Conservation (phyloP, 2,113 vertebrate species). For the Aspidoscelis tigris region DNA sequence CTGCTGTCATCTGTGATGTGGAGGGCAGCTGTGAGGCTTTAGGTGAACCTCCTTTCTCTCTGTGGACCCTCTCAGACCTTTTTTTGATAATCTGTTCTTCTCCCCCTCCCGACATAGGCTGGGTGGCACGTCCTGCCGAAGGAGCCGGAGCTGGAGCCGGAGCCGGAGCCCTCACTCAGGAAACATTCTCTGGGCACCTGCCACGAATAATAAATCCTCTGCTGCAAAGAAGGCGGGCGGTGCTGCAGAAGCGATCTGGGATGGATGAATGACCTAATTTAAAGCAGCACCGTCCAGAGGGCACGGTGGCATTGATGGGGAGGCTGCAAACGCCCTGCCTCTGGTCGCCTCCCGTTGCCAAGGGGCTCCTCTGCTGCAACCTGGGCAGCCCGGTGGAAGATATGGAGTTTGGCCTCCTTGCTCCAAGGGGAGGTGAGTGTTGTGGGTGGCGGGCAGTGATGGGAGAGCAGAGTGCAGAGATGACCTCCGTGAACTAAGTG, state of each 20-base stretch:
- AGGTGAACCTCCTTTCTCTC: neutral
- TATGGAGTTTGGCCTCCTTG: too few relatives aligned
- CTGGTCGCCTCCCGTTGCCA: neutral
- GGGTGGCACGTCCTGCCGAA: neutral
- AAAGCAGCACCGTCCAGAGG: constrained; percentile 40
- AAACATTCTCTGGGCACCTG: constrained; percentile 27
- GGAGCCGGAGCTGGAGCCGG: neutral
- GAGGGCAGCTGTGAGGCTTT: neutral
- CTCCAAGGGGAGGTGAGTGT: neutral
- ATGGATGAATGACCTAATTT: constrained; percentile 68
- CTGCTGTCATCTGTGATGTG: too few relatives aligned
- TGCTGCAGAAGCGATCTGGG: constrained; percentile 11
- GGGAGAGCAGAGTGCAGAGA: neutral
- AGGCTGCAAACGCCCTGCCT: neutral
- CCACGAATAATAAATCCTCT: constrained; percentile 23
- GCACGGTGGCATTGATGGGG: neutral
- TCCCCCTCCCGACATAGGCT: too few relatives aligned
- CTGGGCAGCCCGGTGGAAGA: neutral
- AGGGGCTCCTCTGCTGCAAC: neutral
- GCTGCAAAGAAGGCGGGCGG: neutral
- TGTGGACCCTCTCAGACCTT: too few relatives aligned
- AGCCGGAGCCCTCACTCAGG: neutral
- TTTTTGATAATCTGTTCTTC: neutral
- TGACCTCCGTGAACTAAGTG: neutral
- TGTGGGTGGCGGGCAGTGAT: neutral